Percentiles rank a stretch among this genome's conserved stretches.
These are phyloP conservation scores for Temnothorax rugatulus DNA, from an alignment of 2,888 invertebrate species.

Conservation along the genomic window DNA sequence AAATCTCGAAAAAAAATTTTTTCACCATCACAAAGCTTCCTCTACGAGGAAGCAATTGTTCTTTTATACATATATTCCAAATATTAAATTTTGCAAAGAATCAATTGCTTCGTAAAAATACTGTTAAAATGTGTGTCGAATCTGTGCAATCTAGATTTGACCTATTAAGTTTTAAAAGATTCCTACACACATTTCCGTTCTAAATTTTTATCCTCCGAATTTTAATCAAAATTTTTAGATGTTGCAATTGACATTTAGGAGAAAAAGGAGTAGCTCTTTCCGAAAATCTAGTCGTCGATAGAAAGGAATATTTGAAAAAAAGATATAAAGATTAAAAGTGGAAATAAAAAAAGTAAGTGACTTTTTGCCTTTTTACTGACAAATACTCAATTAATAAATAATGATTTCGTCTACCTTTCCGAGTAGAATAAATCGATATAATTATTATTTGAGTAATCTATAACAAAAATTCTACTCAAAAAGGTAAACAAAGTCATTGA, in stretches of 20 bases:
- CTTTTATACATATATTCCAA: background rate
- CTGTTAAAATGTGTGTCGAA: background rate
- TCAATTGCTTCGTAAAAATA: background rate
- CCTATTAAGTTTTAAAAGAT: background rate
- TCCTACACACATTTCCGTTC: background rate
- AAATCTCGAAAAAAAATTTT: no score
- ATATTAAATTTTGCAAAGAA: background rate
- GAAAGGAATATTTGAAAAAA: no score
- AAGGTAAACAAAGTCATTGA: background rate
- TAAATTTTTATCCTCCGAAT: background rate
- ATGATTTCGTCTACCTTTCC: no score
- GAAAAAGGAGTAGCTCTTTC: background rate
- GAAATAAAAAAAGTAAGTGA: no score
- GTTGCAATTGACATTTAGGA: background rate
- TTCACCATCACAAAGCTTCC: no score
- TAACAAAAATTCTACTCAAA: background rate
- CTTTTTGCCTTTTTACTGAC: no score
- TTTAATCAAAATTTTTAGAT: background rate
- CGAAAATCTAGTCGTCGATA: background rate
- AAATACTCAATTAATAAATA: no score
- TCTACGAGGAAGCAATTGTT: no score
- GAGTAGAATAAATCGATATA: no score
- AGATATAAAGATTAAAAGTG: no score
- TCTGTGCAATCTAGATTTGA: background rate
- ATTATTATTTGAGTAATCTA: no score